These are phyloP conservation scores for Taphrorychus bicolor DNA, from an alignment of 2,888 invertebrate species.

Conservation along the genomic window DNA sequence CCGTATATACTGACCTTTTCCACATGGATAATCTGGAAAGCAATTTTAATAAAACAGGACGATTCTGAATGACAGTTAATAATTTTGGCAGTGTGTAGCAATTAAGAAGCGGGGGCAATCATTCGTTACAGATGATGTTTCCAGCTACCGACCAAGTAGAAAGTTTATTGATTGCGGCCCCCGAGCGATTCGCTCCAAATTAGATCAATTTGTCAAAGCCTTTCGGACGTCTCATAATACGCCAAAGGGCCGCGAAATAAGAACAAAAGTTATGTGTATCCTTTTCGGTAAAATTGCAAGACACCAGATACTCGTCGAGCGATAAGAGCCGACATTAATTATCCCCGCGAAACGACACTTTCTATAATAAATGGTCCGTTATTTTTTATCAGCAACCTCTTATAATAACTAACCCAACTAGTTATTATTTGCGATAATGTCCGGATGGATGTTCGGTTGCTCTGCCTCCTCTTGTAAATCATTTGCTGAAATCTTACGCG, in stretches of 20 bases:
- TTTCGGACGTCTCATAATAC: slow-evolving; percentile 51
- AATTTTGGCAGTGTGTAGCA: no score
- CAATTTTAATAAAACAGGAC: no score
- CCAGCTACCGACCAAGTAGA: slow-evolving; percentile 4
- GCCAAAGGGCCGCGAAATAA: slow-evolving; percentile 45
- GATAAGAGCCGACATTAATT: slow-evolving; percentile 45
- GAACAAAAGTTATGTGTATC: slow-evolving; percentile 47
- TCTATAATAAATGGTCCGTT: slow-evolving; percentile 38
- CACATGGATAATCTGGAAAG: no score
- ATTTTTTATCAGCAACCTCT: slow-evolving; percentile 38
- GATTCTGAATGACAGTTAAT: no score
- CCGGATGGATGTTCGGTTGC: slow-evolving; percentile 34
- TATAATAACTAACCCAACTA: slow-evolving; percentile 30
- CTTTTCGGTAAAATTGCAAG: slow-evolving; percentile 48
- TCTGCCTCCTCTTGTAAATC: slow-evolving; percentile 28
- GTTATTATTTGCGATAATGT: slow-evolving; percentile 38
- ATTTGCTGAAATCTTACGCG: slow-evolving; percentile 33
- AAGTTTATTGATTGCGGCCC: slow-evolving; percentile 30
- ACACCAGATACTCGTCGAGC: slow-evolving; percentile 46
- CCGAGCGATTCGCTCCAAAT: slow-evolving; percentile 43
- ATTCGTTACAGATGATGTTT: background rate
- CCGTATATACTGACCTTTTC: no score
- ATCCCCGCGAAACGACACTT: slow-evolving; percentile 37
- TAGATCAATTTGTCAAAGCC: slow-evolving; percentile 53
- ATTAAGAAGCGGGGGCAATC: background rate